Conservation (phyloP, 2,888 invertebrate species). For the Odontocerum albicorne region DNA sequence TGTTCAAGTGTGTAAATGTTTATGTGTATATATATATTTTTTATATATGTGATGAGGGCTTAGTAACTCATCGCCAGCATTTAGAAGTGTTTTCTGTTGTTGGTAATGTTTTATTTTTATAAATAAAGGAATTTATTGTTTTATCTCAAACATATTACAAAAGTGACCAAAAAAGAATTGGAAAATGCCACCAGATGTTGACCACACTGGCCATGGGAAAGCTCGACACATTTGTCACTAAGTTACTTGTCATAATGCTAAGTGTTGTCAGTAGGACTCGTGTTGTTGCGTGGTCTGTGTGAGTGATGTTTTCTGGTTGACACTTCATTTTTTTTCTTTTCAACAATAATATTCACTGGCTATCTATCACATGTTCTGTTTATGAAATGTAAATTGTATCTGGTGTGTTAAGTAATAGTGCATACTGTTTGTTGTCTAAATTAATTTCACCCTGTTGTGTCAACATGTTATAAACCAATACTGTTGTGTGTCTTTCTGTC, state of each 20-base stretch:
- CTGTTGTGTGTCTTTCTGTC: constrained; percentile 38
- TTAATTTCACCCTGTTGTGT: constrained; percentile 23
- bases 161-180: not conserved
- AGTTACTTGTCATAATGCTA: constrained; percentile 53
- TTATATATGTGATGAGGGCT: constrained; percentile 20
- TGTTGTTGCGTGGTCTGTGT: constrained; percentile 34
- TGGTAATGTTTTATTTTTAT: constrained; percentile 54
- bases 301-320: constrained; percentile 22
- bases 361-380: not conserved
- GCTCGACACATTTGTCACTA: constrained; percentile 44
- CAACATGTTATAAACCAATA: constrained; percentile 30
- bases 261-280: constrained; percentile 36
- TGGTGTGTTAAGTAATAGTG: not conserved
- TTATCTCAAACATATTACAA: constrained; percentile 49
- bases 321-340: not conserved
- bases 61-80: constrained; percentile 31
- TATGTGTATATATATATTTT: constrained; percentile 27
- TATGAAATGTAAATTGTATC: not conserved
- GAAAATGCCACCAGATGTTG: not conserved
- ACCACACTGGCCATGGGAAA: constrained; percentile 25
- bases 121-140: constrained; percentile 46
- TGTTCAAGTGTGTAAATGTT: constrained; percentile 34
- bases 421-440: constrained; percentile 17
- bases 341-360: not conserved
- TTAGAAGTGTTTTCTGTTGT: constrained; percentile 51